Percentiles rank a stretch among this genome's conserved stretches.
Conservation (phyloP, 2,113 vertebrate genomes). For the Acanthochromis polyacanthus region DNA sequence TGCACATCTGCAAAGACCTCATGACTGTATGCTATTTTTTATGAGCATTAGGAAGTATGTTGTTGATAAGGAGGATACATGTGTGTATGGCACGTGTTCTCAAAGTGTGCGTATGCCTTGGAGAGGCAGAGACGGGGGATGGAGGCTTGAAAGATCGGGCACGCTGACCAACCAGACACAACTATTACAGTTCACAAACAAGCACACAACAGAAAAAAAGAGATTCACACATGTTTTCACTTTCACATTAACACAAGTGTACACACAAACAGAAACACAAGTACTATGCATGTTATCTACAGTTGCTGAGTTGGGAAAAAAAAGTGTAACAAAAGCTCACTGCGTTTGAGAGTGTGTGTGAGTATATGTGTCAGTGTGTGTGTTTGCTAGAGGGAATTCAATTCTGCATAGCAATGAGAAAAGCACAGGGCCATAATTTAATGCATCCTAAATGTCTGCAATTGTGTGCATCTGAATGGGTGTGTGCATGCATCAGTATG, state of each 20-base stretch:
- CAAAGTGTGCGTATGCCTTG: conserved; percentile 35
- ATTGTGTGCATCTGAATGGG: conserved; percentile 43
- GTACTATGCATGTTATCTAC: neutral
- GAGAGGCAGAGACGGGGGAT: conserved; percentile 6
- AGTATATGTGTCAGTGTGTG: conserved; percentile 26
- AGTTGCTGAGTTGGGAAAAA: neutral
- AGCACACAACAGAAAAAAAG: neutral
- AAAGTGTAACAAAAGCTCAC: conserved; percentile 1
- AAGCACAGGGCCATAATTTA: conserved; percentile 74
- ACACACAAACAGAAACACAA: conserved; percentile 18
- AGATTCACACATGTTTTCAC: neutral
- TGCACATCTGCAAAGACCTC: conserved; percentile 20
- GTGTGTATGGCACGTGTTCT: conserved; percentile 58
- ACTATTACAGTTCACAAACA: conserved; percentile 40
- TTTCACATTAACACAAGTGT: neutral
- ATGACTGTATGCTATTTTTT: conserved; percentile 21
- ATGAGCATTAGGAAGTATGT: conserved; percentile 44
- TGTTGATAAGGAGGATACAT: conserved; percentile 56
- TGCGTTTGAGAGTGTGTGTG: neutral
- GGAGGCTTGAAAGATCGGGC: conserved; percentile 45
- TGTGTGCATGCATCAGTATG: conserved; percentile 23
- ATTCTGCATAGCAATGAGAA: conserved; percentile 73
- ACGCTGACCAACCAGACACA: conserved; percentile 44
- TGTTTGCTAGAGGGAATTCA: conserved; percentile 37
- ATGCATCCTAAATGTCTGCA: conserved; percentile 70